These are phyloP conservation scores for Balearica regulorum DNA, from an alignment of 2,797 vertebrate genomes.

Conservation along the genomic window DNA sequence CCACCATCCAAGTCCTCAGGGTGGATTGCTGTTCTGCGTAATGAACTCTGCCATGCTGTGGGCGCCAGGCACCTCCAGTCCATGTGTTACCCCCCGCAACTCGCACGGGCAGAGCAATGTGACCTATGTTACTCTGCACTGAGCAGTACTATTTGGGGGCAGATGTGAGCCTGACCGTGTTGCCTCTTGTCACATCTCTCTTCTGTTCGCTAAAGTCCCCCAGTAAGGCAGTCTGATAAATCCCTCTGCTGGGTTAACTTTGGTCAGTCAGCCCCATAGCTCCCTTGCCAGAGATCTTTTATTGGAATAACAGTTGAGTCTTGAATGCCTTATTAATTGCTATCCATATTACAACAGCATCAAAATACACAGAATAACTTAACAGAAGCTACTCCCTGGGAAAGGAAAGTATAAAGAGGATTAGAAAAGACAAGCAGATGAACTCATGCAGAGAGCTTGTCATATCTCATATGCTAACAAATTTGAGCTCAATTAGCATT, in stretches of 20 bases:
- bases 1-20: not conserved
- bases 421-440: conserved; percentile 51
- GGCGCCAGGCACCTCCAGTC: accelerated
- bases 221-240: not conserved
- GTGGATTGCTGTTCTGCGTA: not conserved
- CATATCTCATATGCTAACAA: conserved; percentile 39
- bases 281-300: not conserved
- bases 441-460: conserved; percentile 37
- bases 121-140: not conserved
- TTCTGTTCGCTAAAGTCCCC: not conserved
- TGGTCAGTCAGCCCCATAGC: not conserved
- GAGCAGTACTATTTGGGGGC: not conserved
- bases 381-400: not conserved
- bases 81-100: accelerated
- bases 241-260: not conserved
- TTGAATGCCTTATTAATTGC: conserved; percentile 2
- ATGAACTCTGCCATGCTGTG: not conserved
- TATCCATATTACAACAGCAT: not conserved
- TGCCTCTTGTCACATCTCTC: not conserved
- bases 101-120: accelerated
- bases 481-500: conserved; percentile 44
- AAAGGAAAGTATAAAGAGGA: conserved; percentile 11
- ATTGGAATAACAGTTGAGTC: not conserved
- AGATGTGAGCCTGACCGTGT: not conserved
- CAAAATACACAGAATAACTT: conserved; percentile 9